Evolutionary conservation across 2,888 invertebrate genomes (phyloP), one percentile per base, ranked within the genome.

Genomic region (Maniola hyperantus): DNA sequence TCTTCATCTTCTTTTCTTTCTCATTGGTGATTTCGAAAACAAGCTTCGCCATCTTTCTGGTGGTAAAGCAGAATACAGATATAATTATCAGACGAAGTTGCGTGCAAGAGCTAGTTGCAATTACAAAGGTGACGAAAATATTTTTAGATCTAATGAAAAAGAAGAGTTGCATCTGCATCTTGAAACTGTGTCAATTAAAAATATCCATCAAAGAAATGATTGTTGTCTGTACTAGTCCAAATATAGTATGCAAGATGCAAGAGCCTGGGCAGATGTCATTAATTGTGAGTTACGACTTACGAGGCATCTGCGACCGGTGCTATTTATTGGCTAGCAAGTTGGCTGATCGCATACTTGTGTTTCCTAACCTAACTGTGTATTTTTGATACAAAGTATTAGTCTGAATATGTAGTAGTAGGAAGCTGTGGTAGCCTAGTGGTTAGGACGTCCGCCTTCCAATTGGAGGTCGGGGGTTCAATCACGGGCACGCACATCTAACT

Each of bases 241-340:
- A 70, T 70, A 70, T 65, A 70, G 67, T 51, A 51, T 39, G 50
- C 61, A 63, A 68, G 46, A 67, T 70, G 62, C 50, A 67, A 39
- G 18, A 57, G 39, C 7, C 62, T 55, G 65, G 59, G 50, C 63
- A 67, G 62, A 57, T 70, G 69, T 26, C 44, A 55, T 65, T 65
- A 63, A 68, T 64, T 64, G 61, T 46, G 48, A 36, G 60, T 54
- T 15, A 53, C 33, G 48, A 36, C 54, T 54, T 15, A 53, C 33
- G 58, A 54, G 18, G 62, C 69, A 67, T 67, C 69, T 69, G 69
- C 50, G 59, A 42, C 33, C 61, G 55, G 59, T 59, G 46, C 18
- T 59, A 48, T 34, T 48, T 13, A 58, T 46, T 26, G 10, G n/a
- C n/a, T 18, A 48, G 48, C 48, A 15, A 18, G 15, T 8, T 7